Evolutionary conservation across 2,113 vertebrate species (phyloP), one percentile per base, ranked within the genome.

Genomic region (Sapayoa aenigma): DNA sequence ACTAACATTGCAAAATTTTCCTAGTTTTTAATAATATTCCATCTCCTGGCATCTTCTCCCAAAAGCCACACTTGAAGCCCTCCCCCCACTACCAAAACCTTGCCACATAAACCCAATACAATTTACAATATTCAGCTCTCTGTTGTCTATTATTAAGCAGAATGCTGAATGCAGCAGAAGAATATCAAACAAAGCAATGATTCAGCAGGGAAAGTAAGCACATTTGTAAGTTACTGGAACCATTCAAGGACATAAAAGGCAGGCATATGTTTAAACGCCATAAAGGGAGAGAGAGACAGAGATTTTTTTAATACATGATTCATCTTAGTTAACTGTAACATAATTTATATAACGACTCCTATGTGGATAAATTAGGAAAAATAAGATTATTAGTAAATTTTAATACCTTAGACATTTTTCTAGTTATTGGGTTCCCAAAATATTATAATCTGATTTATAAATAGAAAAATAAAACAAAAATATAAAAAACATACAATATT

Each of bases 171-270:
- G 31, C 66, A 41, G 91, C 87, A 91, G 42, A 78, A 92, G 42
- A 92, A 68, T 84, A 77, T 80, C 35, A 86, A 87, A 91, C 39
- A 60, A 91, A 95, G 37, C 72, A 95, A 63, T 86, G 93, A 96
- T 91, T 96, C 94, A 94, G 92, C 92, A 95, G 62, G 71, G 79
- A 86, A 90, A 78, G 72, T 81, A 96, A 96, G 82, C 47, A 81
- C 20, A 49, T 74, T 91, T 69, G 15, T 44, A 91, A 67, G 39
- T 68, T 84, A 81, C 56, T 4, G 6, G 37, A 60, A 92, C 33
- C 85, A 39, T 37, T 92, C 85, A 95, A 96, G 93, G 87, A 68
- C 69, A 0, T 59, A 86, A 77, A 80, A 66, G 63, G 73, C 27
- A 56, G 0, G 3, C 0, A 0, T 67, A 62, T 28, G 13, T 1